Evolutionary conservation across 2,888 invertebrate species (phyloP).

Genomic region (Ichneumoninae sp.): DNA sequence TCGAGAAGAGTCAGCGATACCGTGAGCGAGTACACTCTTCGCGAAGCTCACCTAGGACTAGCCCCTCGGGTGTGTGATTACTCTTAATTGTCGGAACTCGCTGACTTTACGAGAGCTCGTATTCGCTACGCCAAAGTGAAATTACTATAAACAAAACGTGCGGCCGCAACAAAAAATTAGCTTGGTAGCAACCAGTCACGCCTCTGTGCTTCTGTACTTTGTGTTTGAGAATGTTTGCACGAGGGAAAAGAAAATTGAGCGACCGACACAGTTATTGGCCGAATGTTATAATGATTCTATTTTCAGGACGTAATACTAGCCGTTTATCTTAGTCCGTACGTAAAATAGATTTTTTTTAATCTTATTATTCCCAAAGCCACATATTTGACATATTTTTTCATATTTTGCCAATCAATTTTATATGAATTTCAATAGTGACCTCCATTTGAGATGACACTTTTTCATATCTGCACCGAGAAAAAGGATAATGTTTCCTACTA

Average conservation of each 20-base stretch:
- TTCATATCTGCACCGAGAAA: no score
- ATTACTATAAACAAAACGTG: constrained; percentile 68
- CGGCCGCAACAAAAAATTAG: neutral
- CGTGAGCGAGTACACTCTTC: constrained; percentile 12
- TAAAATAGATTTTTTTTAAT: neutral
- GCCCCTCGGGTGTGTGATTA: constrained; percentile 75
- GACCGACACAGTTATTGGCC: neutral
- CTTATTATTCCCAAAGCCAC: neutral
- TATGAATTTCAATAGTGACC: neutral
- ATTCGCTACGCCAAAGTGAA: constrained; percentile 70
- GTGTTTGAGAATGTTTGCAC: neutral
- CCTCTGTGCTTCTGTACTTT: constrained; percentile 17
- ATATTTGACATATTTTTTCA: no score
- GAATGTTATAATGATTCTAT: neutral
- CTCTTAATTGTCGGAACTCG: constrained; percentile 74
- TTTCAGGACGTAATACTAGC: no score
- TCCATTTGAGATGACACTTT: no score
- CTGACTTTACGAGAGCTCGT: constrained; percentile 58
- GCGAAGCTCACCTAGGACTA: constrained; percentile 25
- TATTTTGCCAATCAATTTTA: neutral
- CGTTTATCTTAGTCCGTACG: neutral
- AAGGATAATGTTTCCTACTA: no score
- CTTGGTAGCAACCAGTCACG: neutral
- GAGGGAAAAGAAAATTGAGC: neutral
- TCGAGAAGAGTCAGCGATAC: constrained; percentile 17